Percentiles rank a stretch among this genome's conserved stretches.
Conservation (phyloP, 2,797 vertebrate species). For the Brachyrhaphis roseni region DNA sequence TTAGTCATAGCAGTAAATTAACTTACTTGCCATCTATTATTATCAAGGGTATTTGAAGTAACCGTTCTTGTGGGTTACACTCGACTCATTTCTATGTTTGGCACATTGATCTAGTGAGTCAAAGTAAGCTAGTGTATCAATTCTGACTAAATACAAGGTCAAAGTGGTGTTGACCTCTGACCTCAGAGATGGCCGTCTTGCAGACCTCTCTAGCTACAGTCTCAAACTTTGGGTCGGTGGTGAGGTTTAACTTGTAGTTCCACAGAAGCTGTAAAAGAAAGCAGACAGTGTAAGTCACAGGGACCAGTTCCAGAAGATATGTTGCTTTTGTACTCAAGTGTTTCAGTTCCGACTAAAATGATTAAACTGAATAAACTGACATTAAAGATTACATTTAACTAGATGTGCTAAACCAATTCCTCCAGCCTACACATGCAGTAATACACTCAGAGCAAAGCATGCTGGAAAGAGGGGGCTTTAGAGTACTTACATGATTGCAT, state of each 20-base stretch:
- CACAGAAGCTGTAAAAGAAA: conserved; percentile 82
- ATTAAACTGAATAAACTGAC: not conserved
- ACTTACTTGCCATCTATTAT: too few relatives aligned
- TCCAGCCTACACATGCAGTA: not conserved
- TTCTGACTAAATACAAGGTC: not conserved
- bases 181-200: conserved; percentile 90
- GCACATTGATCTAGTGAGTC: not conserved
- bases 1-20: too few relatives aligned
- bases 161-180: conserved; percentile 48
- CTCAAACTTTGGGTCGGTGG: conserved; percentile 93
- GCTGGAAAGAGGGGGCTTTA: not conserved
- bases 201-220: conserved; percentile 94
- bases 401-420: not conserved
- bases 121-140: not conserved
- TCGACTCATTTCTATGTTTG: not conserved
- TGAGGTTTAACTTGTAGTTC: conserved; percentile 96
- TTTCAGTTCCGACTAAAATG: not conserved
- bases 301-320: not conserved
- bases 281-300: not conserved
- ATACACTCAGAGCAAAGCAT: not conserved
- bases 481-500: conserved; percentile 94
- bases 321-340: not conserved
- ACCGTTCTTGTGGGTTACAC: too few relatives aligned
- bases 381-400: not conserved
- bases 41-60: too few relatives aligned